Conservation (phyloP, 2,888 invertebrate species). For the Mycalesis mineus region DNA sequence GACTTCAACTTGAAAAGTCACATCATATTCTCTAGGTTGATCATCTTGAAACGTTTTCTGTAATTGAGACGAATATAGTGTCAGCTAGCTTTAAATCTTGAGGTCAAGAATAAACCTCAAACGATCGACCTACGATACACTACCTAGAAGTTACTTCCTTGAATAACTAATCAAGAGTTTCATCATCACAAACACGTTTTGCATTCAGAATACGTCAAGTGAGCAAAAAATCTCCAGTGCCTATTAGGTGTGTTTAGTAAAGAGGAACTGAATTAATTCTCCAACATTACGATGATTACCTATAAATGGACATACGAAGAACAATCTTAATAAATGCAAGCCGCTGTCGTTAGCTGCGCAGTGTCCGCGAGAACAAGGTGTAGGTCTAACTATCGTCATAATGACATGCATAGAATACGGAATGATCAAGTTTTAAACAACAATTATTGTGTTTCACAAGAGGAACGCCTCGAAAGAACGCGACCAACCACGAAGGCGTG, state of each 20-base stretch:
- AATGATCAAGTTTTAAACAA: slow-evolving; percentile 57
- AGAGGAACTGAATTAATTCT: slow-evolving; percentile 20
- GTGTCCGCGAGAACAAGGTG: slow-evolving; percentile 40
- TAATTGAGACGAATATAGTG: not conserved
- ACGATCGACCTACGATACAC: slow-evolving; percentile 5
- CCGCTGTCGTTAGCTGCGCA: slow-evolving; percentile 3
- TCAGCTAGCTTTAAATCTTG: not conserved
- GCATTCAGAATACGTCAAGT: slow-evolving; percentile 7
- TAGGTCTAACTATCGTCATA: slow-evolving; percentile 51
- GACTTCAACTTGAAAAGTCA: no score
- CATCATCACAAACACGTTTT: slow-evolving; percentile 11
- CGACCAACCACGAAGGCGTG: slow-evolving; percentile 62
- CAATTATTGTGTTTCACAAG: slow-evolving; percentile 63
- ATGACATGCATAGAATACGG: slow-evolving; percentile 60
- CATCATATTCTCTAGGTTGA: no score
- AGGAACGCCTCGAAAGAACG: slow-evolving; percentile 59
- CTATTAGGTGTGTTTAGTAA: slow-evolving; percentile 11
- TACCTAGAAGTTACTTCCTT: slow-evolving; percentile 23
- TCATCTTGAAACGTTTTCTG: not conserved
- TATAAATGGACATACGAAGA: slow-evolving; percentile 5
- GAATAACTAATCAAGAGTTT: slow-evolving; percentile 20
- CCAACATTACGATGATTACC: not conserved
- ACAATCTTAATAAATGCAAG: slow-evolving; percentile 7
- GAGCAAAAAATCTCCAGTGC: slow-evolving; percentile 15
- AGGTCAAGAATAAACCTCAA: not conserved